phyloP scores from a whole-genome alignment of 1,140 invertebrate genomes.

The Brachionus plicatilis region DNA sequence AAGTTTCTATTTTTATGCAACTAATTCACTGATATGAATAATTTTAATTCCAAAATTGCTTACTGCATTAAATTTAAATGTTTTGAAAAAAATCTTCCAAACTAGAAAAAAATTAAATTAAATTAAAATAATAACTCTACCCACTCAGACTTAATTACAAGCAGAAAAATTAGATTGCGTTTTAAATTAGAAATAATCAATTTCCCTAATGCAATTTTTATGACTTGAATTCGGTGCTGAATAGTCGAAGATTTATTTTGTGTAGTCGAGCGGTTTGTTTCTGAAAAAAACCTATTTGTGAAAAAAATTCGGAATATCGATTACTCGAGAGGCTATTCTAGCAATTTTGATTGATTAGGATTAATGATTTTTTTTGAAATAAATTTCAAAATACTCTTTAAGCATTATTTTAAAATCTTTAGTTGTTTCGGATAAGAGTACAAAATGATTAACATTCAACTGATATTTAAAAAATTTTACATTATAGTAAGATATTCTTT shows the following conservation, averaged over 20 bases:
- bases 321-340: neutral
- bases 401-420: neutral
- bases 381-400: neutral
- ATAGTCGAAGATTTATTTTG: neutral
- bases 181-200: neutral
- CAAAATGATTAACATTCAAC: neutral
- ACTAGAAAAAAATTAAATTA: neutral
- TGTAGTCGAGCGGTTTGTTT: neutral
- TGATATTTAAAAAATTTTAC: neutral
- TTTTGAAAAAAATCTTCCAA: neutral
- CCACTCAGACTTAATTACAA: neutral
- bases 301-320: neutral
- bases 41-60: conserved; percentile 11
- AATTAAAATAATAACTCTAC: neutral
- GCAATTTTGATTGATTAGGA: neutral
- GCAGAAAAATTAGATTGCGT: neutral
- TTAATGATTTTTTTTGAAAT: neutral
- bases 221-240: neutral
- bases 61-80: neutral
- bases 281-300: neutral
- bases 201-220: neutral
- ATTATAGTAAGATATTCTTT: neutral
- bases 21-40: conserved; percentile 1
- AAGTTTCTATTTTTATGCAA: neutral
- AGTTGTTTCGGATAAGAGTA: neutral